These are phyloP conservation scores for Aramus guarauna DNA, from an alignment of 2,113 vertebrate genomes.

Conservation along the genomic window DNA sequence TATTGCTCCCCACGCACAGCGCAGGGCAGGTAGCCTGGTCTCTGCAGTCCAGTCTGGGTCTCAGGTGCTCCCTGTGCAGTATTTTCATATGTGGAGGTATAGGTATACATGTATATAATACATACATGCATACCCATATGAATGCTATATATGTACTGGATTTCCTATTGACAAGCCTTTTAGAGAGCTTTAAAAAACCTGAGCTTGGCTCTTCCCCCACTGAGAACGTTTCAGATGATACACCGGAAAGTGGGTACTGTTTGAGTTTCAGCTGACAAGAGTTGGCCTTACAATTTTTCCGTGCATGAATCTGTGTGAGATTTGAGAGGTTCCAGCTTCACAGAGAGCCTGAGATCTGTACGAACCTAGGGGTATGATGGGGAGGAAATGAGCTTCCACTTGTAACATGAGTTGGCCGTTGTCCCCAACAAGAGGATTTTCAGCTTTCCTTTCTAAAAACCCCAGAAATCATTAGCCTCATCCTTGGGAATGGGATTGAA, in stretches of 20 bases:
- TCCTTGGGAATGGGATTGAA: constrained; percentile 1
- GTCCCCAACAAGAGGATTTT: constrained; percentile 10
- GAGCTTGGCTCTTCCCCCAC: background rate
- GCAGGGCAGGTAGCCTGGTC: too few species aligned
- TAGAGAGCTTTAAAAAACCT: background rate
- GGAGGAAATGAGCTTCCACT: background rate
- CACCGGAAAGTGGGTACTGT: background rate
- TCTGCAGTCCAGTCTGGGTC: background rate
- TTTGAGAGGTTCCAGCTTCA: background rate
- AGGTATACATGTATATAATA: background rate
- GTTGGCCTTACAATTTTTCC: background rate
- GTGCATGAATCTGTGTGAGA: fast-evolving
- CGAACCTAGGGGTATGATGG: background rate
- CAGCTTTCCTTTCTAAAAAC: constrained; percentile 2
- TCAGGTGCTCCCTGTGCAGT: background rate
- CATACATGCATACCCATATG: background rate
- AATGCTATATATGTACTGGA: background rate
- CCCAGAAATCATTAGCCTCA: background rate
- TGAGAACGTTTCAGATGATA: fast-evolving
- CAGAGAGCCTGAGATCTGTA: background rate
- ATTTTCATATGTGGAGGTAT: background rate
- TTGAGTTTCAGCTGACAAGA: background rate
- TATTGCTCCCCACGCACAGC: fast-evolving
- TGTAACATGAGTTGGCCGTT: background rate
- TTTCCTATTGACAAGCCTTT: background rate